A percentile compares a stretch with the other conserved stretches of the same genome.
These are phyloP conservation scores for Pluvialis apricaria DNA, from an alignment of 2,113 vertebrate species.

Conservation along the genomic window DNA sequence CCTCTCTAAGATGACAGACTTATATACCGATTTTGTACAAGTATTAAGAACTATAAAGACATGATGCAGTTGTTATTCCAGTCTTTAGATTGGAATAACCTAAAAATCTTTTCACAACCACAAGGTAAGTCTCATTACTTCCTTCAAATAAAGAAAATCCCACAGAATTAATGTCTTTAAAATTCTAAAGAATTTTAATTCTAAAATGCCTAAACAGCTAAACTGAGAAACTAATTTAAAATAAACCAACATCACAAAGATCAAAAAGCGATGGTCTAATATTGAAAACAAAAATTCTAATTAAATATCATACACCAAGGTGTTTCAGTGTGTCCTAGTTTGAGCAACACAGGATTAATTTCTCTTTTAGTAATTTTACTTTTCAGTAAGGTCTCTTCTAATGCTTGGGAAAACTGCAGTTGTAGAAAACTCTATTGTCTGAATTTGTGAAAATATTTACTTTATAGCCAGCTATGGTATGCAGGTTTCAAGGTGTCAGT, in stretches of 20 bases:
- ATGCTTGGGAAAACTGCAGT: too few species aligned
- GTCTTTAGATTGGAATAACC: background rate
- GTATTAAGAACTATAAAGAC: background rate
- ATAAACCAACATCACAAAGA: background rate
- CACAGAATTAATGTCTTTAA: background rate
- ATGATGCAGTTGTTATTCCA: background rate
- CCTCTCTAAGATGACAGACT: background rate
- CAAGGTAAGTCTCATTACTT: background rate
- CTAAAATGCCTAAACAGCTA: background rate
- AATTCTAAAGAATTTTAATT: background rate
- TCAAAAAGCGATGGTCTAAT: background rate
- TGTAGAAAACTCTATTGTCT: too few species aligned
- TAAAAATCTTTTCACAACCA: background rate
- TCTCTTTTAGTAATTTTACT: too few species aligned
- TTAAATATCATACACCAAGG: background rate
- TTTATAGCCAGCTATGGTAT: too few species aligned
- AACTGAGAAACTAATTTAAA: background rate
- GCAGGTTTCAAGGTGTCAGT: too few species aligned
- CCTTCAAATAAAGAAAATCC: background rate
- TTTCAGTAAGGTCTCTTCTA: too few species aligned
- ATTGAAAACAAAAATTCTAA: background rate
- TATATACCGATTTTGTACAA: background rate
- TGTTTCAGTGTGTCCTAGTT: background rate
- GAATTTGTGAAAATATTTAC: too few species aligned
- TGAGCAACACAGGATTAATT: too few species aligned